Base-by-base conservation (phyloP, 2,888 invertebrate species). In the Seira sanloemensis region DNA sequence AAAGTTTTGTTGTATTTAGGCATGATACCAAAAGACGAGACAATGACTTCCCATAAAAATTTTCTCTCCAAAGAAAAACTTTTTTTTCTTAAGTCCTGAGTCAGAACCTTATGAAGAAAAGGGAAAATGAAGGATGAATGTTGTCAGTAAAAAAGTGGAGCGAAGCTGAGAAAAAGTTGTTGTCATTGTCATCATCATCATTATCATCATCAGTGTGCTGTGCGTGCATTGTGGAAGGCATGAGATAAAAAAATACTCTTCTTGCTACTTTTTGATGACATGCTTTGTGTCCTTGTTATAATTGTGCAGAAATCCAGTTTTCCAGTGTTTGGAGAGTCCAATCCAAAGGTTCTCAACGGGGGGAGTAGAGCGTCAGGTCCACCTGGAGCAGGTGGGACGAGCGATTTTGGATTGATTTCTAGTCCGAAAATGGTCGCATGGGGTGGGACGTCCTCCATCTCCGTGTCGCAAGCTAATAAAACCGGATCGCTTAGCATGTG, bases 341-440 rank as follows among this genome's bases (percentile, higher is more conserved):
- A 78, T 9, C 67, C 74, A 19, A 86, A 78, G 18, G 73, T 67
- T 18, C 46, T 78, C 23, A 86, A 80, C 74, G 83, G 83, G 18
- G 74, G 80, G 62, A 82, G 81, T 37, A 85, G 87, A 85, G 86
- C 87, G 25, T 68, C 72, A 80, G 87, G 58, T 19, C 26, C 19
- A 21, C 58, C 69, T 25, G 85, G 78, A 18, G n/a, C 65, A 23
- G 73, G 73, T 4, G 75, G 79, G 46, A 79, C 65, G 4, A 66
- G 21, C 46, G 80, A 71, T 27, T 88, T 88, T 75, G 88, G 86
- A 5, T 74, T 87, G 81, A 88, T 87, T 77, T 77, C 85, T 21
- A 86, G 87, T 0, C 87, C 88, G 2, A 89, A 89, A 86, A 87
- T 89, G 78, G 86, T 88, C 5, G 88, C 87, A 21, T 89, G 89